A percentile compares a stretch with the other conserved stretches of the same genome.
Evolutionary conservation across 1,140 invertebrate species (phyloP).

Genomic region (Anoplolepis gracilipes): DNA sequence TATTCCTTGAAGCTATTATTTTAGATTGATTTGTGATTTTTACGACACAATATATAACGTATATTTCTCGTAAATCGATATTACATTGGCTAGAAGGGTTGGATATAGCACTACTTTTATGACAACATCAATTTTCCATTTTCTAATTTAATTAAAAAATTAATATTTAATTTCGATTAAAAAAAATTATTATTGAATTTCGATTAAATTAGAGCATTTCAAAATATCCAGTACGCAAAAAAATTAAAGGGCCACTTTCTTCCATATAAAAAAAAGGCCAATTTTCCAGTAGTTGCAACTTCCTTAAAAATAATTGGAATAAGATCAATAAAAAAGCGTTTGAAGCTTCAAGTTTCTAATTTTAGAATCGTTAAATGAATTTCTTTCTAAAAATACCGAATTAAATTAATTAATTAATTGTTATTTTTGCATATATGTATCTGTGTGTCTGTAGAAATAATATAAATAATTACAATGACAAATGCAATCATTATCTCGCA

Average conservation of each 20-base stretch:
- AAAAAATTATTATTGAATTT: no score
- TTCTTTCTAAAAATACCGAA: no score
- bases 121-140: background rate
- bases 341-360: no score
- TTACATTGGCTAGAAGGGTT: background rate
- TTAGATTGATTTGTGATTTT: constrained; percentile 3
- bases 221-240: no score
- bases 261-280: no score
- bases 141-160: background rate
- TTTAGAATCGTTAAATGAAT: no score
- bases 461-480: constrained; percentile 7
- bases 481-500: constrained; percentile 20
- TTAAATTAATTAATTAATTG: constrained; percentile 33
- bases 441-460: constrained; percentile 6
- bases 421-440: background rate
- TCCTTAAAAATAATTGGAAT: no score
- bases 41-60: background rate
- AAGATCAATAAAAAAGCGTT: no score
- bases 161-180: background rate
- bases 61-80: constrained; percentile 1
- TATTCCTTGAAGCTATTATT: constrained; percentile 30
- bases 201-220: no score
- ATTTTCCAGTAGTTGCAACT: no score
- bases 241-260: no score
- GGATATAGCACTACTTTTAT: background rate